Evolutionary conservation across 30 jellyfish, hydroid and myxozoan genomes (phyloP).

Genomic region (Turritopsis dohrnii): DNA sequence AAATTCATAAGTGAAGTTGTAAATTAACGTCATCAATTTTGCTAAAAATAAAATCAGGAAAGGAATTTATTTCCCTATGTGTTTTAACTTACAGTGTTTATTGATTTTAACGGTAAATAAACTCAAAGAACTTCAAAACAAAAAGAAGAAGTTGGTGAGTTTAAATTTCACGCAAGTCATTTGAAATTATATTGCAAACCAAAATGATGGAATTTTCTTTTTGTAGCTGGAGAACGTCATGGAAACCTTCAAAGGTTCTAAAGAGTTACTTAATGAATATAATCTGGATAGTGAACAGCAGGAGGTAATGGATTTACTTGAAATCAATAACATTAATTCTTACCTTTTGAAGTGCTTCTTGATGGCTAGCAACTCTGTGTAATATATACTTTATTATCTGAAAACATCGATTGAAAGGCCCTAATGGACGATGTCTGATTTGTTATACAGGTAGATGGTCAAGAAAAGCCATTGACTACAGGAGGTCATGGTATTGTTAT

Average conservation of each 20-base stretch:
- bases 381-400: too few relatives aligned
- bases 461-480: background rate
- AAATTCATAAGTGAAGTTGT: too few relatives aligned
- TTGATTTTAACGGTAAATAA: background rate
- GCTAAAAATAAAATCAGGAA: too few relatives aligned
- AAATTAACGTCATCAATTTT: too few relatives aligned
- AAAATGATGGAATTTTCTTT: background rate
- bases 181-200: background rate
- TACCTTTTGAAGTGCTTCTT: too few relatives aligned
- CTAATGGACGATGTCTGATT: too few relatives aligned
- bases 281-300: conserved; percentile 66
- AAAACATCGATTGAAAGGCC: too few relatives aligned
- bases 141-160: conserved; percentile 5
- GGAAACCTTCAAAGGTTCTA: conserved; percentile 87
- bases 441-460: background rate
- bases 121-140: background rate
- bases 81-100: background rate
- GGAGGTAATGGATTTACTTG: conserved; percentile 48
- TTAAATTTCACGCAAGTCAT: background rate
- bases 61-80: too few relatives aligned
- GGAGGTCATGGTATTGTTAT: background rate
- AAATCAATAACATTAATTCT: too few relatives aligned
- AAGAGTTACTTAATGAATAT: conserved; percentile 60
- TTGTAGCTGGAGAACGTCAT: conserved; percentile 79
- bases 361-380: too few relatives aligned